Evolutionary conservation across 2,797 vertebrate genomes (phyloP), one percentile per base, ranked within the genome.

Genomic region (Pempheris klunzingeri): DNA sequence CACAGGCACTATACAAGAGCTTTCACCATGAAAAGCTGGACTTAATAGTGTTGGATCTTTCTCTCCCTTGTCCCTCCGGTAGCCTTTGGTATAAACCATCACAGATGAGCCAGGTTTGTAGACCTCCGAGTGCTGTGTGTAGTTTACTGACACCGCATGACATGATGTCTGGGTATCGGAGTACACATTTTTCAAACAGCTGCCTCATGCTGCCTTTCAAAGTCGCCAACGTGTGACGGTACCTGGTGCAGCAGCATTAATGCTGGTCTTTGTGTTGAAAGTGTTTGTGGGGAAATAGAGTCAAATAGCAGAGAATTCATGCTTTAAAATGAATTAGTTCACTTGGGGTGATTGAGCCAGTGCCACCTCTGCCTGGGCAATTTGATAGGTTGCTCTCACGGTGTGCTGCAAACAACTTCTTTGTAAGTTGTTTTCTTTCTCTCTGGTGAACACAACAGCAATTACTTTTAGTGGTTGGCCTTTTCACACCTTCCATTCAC

Each of bases 391-490:
- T 80, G 73, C 78, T 74, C 77, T 81, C 71, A 64, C 39, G 55
- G 74, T 64, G 80, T 34, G 65, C 82, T 65, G 63, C 83, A 88
- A 88, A 86, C 78, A 83, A 79, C 72, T 77, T 71, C 80, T 78
- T 74, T 85, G 69, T 71, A 72, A 76, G 78, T 64, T 86, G 73
- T 82, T 88, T 85, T 84, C 61, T 73, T 78, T 84, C 82, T 78
- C 70, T 80, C 77, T 69, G 28, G 75, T 82, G 85, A 91, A 73
- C 90, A 91, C 77, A 88, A 61, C 78, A 71, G 77, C 87, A 86
- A 91, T 93, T 91, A 89, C 83, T 83, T 92, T 88, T 71, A 52
- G 76, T 65, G 36, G 67, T 74, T 86, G 81, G 81, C 77, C 86
- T 86, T 90, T 87, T 87, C 84, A 78, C 78, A 80, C 69, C 82